These are phyloP conservation scores for Muntiacus muntjak DNA, from an alignment of 2,113 vertebrate genomes.

Conservation along the genomic window DNA sequence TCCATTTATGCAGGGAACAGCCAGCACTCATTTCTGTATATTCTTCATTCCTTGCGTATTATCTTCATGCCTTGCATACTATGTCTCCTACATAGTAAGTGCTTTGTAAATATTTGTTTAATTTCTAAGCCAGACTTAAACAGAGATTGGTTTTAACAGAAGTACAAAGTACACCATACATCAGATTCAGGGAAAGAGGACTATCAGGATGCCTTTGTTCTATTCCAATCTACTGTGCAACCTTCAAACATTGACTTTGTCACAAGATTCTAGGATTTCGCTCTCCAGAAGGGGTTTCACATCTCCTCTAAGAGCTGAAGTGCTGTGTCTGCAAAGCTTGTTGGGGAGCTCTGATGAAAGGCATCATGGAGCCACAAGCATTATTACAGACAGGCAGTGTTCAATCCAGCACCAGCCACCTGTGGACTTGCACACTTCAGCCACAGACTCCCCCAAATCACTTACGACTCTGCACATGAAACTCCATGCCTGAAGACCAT, in stretches of 20 bases:
- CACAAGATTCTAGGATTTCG: constrained; percentile 11
- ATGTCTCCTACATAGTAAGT: background rate
- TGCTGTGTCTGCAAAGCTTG: background rate
- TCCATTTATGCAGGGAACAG: background rate
- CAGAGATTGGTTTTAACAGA: constrained; percentile 2
- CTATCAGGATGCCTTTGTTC: constrained; percentile 22
- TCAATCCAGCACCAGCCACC: background rate
- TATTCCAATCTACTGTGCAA: background rate
- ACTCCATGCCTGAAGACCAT: background rate
- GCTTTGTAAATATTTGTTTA: background rate
- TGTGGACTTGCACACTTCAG: background rate
- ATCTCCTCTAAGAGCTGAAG: background rate
- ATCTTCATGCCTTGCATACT: background rate
- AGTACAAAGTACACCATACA: background rate
- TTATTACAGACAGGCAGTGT: background rate
- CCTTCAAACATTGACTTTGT: background rate
- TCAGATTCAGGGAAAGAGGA: background rate
- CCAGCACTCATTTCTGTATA: background rate
- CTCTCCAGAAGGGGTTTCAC: constrained; percentile 21
- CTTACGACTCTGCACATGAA: background rate
- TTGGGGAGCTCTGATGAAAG: background rate
- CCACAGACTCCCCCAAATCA: background rate
- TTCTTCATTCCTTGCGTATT: background rate
- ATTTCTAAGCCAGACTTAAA: constrained; percentile 7
- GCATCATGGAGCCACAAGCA: background rate